Conservation (phyloP, 1,140 invertebrate genomes). For the Halictus rubicundus region DNA sequence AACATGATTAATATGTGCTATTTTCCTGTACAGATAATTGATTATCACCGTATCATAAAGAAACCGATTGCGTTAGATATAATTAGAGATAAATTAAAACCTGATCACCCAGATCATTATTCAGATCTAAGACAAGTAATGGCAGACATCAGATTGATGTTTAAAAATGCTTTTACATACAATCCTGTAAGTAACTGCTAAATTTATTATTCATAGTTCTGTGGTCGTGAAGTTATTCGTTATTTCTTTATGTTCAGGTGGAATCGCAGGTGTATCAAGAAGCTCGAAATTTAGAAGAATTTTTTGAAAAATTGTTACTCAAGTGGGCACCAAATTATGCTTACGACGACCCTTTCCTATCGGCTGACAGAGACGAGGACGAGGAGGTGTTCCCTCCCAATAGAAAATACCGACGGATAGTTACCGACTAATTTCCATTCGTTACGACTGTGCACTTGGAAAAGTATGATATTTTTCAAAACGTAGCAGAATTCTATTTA, state of each 20-base stretch:
- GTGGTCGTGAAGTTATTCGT: neutral
- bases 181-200: conserved; percentile 86
- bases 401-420: conserved; percentile 82
- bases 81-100: conserved; percentile 89
- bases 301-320: conserved; percentile 90
- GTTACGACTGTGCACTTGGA: conserved; percentile 10
- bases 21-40: conserved; percentile 83
- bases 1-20: conserved; percentile 31
- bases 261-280: conserved; percentile 91
- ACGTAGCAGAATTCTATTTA: conserved; percentile 25
- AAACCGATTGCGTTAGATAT: conserved; percentile 92
- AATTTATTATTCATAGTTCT: neutral
- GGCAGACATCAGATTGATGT: conserved; percentile 91
- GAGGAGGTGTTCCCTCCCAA: conserved; percentile 81
- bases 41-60: conserved; percentile 89
- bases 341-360: conserved; percentile 80
- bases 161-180: conserved; percentile 92
- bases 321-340: conserved; percentile 91
- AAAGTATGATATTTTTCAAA: conserved; percentile 25
- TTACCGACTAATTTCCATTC: conserved; percentile 77
- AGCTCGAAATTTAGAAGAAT: conserved; percentile 91
- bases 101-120: conserved; percentile 87
- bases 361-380: conserved; percentile 77
- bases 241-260: conserved; percentile 81
- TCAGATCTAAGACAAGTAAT: conserved; percentile 88